phyloP scores from a whole-genome alignment of 2,113 vertebrate genomes.

The Myotis davidii region DNA sequence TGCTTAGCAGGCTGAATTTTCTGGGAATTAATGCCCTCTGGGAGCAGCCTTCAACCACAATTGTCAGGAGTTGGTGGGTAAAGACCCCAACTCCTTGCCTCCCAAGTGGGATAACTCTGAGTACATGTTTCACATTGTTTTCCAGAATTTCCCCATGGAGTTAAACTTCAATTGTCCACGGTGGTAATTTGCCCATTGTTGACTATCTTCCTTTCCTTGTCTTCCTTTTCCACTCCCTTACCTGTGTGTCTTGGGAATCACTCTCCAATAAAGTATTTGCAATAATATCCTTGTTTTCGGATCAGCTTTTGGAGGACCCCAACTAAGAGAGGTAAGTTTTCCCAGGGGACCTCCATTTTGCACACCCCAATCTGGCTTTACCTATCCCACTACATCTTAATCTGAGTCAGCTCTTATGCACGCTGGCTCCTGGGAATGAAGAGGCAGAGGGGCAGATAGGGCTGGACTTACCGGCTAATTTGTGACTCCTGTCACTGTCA shows the following conservation, averaged over 20 bases:
- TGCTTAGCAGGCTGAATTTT: neutral
- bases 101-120: neutral
- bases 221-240: neutral
- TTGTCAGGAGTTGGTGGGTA: neutral
- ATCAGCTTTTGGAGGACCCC: neutral
- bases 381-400: neutral
- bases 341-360: neutral
- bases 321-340: neutral
- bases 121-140: neutral
- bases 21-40: neutral
- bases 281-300: neutral
- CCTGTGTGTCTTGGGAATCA: neutral
- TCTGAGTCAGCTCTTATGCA: neutral
- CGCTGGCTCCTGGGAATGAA: neutral
- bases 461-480: neutral
- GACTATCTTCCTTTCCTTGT: neutral
- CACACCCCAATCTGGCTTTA: neutral
- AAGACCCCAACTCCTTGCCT: neutral
- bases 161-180: neutral
- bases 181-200: neutral
- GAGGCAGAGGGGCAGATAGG: neutral
- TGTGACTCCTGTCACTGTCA: neutral
- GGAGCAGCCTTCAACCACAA: neutral
- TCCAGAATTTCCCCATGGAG: neutral
- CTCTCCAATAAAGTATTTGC: neutral